Percentiles rank a stretch among this genome's conserved stretches.
These are phyloP conservation scores for Riptortus pedestris DNA, from an alignment of 1,140 invertebrate genomes.

Conservation along the genomic window DNA sequence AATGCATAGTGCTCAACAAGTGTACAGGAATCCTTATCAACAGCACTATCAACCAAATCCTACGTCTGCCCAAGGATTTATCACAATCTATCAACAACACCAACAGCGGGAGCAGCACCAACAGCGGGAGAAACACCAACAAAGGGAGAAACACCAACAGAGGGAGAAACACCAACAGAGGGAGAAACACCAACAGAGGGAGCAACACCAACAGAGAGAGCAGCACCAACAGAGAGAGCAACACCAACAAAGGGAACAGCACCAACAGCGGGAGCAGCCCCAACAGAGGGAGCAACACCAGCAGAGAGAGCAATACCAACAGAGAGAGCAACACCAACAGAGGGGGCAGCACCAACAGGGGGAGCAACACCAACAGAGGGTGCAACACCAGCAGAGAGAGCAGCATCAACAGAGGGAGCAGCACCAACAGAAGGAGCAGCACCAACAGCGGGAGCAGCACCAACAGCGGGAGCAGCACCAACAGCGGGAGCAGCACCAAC, in stretches of 20 bases:
- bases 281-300: background rate
- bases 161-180: no score
- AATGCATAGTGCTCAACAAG: background rate
- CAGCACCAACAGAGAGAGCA: no score
- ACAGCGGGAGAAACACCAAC: conserved; percentile 22
- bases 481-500: no score
- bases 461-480: no score
- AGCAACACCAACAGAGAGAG: no score
- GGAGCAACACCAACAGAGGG: background rate
- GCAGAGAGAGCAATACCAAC: background rate
- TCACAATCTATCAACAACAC: conserved; percentile 34
- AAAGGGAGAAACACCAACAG: background rate
- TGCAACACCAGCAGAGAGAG: no score
- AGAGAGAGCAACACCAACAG: background rate
- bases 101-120: conserved; percentile 25
- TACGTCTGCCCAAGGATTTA: conserved; percentile 1
- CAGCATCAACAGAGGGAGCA: no score
- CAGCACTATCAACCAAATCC: background rate
- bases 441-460: no score
- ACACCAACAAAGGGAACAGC: background rate
- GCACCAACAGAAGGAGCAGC: no score
- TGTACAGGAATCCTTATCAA: background rate
- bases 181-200: no score
- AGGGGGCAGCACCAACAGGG: background rate
- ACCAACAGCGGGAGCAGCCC: background rate